Percentiles rank a stretch among this genome's conserved stretches.
Conservation (phyloP, 2,797 vertebrate species). For the Fratercula arctica region DNA sequence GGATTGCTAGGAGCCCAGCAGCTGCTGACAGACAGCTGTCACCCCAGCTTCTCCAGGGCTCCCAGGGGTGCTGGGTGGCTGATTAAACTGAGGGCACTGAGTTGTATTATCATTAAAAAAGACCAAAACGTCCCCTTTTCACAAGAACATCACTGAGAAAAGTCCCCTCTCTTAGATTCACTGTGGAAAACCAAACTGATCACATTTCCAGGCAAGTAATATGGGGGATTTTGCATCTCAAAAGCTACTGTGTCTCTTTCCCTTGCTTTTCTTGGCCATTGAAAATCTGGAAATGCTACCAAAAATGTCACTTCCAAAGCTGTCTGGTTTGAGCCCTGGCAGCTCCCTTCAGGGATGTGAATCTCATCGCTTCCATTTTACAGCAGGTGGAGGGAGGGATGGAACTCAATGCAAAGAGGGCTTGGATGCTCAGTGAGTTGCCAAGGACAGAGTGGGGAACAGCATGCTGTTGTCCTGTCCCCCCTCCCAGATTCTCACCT, state of each 20-base stretch:
- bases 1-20: background rate
- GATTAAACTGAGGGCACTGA: background rate
- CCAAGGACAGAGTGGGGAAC: background rate
- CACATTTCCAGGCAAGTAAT: background rate
- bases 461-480: background rate
- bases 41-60: background rate
- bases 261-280: background rate
- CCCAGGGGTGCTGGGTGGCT: background rate
- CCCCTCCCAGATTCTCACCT: background rate
- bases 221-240: background rate
- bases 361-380: background rate
- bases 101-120: background rate
- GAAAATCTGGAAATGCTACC: background rate
- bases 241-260: background rate
- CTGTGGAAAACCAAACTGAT: background rate
- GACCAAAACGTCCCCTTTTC: fast-evolving
- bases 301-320: background rate
- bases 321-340: background rate
- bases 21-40: background rate
- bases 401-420: background rate
- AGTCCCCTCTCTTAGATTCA: background rate
- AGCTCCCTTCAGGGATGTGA: background rate
- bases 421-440: background rate
- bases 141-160: background rate
- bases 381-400: background rate